Percentiles rank a stretch among this genome's conserved stretches.
These are phyloP conservation scores for Palythoa grandis DNA, from an alignment of 92 coral and sea anemone species.

Conservation along the genomic window DNA sequence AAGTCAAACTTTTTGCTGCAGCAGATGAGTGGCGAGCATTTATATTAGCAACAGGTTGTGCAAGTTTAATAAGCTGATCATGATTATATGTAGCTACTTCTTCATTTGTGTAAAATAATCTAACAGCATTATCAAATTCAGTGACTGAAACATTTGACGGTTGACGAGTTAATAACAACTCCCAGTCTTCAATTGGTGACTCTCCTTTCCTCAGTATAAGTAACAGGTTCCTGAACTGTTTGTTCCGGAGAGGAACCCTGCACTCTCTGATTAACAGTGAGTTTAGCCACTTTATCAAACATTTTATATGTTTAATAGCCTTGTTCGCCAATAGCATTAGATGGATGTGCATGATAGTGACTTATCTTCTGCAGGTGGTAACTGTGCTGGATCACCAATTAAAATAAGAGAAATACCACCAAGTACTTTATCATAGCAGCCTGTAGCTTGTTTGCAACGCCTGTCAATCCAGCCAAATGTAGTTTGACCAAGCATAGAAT, in stretches of 20 bases:
- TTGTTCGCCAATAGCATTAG: slow-evolving; percentile 9
- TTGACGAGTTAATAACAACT: slow-evolving; percentile 13
- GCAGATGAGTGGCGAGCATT: slow-evolving; percentile 60
- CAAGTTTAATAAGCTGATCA: slow-evolving; percentile 35
- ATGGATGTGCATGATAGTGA: slow-evolving; percentile 23
- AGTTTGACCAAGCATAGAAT: slow-evolving; percentile 46
- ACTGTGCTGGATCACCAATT: slow-evolving; percentile 30
- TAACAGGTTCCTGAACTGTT: slow-evolving; percentile 9
- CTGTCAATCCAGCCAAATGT: slow-evolving; percentile 48
- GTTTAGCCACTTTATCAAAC: slow-evolving; percentile 23
- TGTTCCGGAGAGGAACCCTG: slow-evolving; percentile 18
- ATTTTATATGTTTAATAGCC: slow-evolving; percentile 30
- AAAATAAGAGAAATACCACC: slow-evolving; percentile 26
- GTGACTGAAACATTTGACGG: slow-evolving; percentile 7
- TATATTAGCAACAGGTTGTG: slow-evolving; percentile 44
- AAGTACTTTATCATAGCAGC: neutral
- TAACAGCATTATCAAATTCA: slow-evolving; percentile 48
- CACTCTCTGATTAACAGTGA: slow-evolving; percentile 19
- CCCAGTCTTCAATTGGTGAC: slow-evolving; percentile 27
- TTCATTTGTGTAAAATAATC: slow-evolving; percentile 53
- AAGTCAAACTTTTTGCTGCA: slow-evolving; percentile 28
- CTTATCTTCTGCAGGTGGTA: slow-evolving; percentile 22
- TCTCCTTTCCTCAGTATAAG: slow-evolving; percentile 24
- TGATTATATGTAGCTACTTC: slow-evolving; percentile 49
- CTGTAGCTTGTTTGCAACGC: slow-evolving; percentile 43